Evolutionary conservation across 2,113 vertebrate species (phyloP).

Genomic region (Cyanoderma ruficeps): DNA sequence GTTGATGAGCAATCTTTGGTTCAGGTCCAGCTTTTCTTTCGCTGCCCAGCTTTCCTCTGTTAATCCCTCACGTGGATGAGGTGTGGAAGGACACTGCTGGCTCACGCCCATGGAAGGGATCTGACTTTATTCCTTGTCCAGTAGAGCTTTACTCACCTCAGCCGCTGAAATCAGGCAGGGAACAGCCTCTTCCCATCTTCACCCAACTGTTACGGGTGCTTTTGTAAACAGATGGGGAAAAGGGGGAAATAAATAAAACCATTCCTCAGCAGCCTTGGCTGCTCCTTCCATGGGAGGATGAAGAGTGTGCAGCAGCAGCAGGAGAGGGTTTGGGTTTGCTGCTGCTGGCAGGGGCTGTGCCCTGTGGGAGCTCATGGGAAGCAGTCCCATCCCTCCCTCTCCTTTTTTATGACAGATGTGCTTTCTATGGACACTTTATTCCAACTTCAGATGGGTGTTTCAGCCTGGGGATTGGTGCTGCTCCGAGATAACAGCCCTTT

Average conservation of each 20-base stretch:
- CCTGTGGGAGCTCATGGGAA: not conserved
- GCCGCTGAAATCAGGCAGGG: not conserved
- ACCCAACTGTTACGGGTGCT: not conserved
- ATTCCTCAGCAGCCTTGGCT: not conserved
- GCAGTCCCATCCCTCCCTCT: not conserved
- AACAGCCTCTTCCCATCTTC: not conserved
- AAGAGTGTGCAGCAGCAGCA: not conserved
- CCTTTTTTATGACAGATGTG: not conserved
- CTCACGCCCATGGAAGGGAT: not conserved
- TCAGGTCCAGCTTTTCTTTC: not conserved
- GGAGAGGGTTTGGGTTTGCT: not conserved
- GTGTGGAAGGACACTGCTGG: not conserved
- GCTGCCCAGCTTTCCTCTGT: not conserved
- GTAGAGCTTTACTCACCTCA: not conserved
- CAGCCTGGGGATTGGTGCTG: constrained; percentile 35
- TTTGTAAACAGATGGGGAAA: not conserved
- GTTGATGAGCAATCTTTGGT: not conserved
- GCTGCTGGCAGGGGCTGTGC: not conserved
- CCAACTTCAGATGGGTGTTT: constrained; percentile 56
- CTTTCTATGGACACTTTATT: constrained; percentile 14
- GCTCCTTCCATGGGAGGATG: not conserved
- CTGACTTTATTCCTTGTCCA: not conserved
- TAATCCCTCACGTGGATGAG: not conserved
- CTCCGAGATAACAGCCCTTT: constrained; percentile 23
- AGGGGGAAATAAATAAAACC: not conserved